A percentile compares a stretch with the other conserved stretches of the same genome.
phyloP scores from a whole-genome alignment of 2,888 invertebrate species.

The Sclerodermus sp. region DNA sequence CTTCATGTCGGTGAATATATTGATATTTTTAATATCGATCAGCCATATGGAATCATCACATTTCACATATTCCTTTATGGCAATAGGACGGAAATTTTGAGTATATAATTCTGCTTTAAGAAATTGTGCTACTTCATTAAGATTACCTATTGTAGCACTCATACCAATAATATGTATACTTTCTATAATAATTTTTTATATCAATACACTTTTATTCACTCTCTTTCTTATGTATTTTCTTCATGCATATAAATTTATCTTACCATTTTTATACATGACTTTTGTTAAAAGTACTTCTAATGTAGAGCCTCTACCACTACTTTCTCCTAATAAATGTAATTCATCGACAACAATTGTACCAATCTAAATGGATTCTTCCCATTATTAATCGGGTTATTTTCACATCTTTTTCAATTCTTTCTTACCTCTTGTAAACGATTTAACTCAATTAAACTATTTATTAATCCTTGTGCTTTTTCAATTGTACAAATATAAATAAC shows the following conservation, averaged over 20 bases:
- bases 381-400: not conserved
- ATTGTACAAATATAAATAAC: constrained; percentile 91
- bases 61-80: constrained; percentile 82
- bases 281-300: constrained; percentile 85
- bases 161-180: constrained; percentile 89
- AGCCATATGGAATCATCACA: constrained; percentile 66
- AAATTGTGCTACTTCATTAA: constrained; percentile 78
- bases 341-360: constrained; percentile 79
- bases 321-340: constrained; percentile 89
- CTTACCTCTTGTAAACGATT: constrained; percentile 64
- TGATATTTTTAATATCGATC: constrained; percentile 60
- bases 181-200: constrained; percentile 57
- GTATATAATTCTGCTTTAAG: constrained; percentile 80
- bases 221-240: too few relatives aligned
- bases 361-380: constrained; percentile 30
- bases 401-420: not conserved
- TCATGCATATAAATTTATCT: constrained; percentile 33
- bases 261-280: constrained; percentile 71
- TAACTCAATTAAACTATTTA: constrained; percentile 82
- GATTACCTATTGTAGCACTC: constrained; percentile 96
- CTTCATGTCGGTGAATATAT: constrained; percentile 61
- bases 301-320: constrained; percentile 76
- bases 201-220: too few relatives aligned
- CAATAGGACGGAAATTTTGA: constrained; percentile 86
- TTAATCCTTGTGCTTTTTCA: constrained; percentile 86